These are phyloP conservation scores for Deilephila porcellus DNA, from an alignment of 2,888 invertebrate genomes.

Conservation along the genomic window DNA sequence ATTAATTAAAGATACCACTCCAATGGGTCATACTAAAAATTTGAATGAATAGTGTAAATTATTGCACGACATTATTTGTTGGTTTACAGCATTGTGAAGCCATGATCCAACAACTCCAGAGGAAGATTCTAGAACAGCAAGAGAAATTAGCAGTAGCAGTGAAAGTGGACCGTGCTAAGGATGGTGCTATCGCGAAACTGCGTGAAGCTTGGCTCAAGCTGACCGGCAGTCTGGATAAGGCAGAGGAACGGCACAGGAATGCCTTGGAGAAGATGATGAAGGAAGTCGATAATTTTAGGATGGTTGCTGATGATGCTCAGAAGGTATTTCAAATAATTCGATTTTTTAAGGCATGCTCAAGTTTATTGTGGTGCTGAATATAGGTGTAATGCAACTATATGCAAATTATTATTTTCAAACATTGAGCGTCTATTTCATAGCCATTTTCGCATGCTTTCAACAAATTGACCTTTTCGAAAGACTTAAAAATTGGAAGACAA, in stretches of 20 bases:
- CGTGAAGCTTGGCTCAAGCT: constrained; percentile 86
- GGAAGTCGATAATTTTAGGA: constrained; percentile 80
- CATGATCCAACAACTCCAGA: constrained; percentile 89
- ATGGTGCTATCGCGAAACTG: constrained; percentile 87
- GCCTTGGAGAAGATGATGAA: constrained; percentile 78
- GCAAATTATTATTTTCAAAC: no score
- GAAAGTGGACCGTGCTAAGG: constrained; percentile 91
- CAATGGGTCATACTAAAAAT: no score
- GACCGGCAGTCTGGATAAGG: constrained; percentile 70
- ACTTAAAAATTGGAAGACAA: no score
- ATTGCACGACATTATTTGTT: constrained; percentile 33
- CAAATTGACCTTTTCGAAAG: no score
- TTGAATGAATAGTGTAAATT: background rate
- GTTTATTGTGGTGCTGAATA: no score
- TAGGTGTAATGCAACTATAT: no score
- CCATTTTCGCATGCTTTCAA: no score
- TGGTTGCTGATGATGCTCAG: constrained; percentile 74
- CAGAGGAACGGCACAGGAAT: constrained; percentile 76
- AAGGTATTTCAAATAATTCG: constrained; percentile 56
- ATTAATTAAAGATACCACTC: no score
- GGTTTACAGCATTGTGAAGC: constrained; percentile 89
- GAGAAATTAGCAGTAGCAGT: constrained; percentile 92
- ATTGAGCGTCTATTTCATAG: no score
- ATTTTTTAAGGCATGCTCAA: no score
- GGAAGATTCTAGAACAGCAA: constrained; percentile 89